Conservation (phyloP, 2,797 vertebrate genomes). For the Zalophus californianus region DNA sequence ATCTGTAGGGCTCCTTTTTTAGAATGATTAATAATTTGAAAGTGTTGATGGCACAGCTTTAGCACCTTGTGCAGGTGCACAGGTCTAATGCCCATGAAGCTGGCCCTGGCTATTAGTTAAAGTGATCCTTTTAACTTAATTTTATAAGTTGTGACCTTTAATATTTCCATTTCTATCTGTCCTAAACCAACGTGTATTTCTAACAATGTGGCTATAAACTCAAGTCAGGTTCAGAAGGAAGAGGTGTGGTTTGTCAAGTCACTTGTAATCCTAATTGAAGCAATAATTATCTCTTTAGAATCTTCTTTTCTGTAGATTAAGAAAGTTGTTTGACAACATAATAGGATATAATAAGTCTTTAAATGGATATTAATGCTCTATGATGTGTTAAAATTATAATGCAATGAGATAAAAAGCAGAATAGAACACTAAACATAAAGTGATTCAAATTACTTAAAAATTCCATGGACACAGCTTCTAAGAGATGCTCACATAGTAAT, state of each 20-base stretch:
- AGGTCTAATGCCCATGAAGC: background rate
- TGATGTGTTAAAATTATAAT: background rate
- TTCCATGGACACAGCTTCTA: background rate
- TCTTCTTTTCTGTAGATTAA: background rate
- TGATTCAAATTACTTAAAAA: constrained; percentile 33
- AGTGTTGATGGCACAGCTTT: background rate
- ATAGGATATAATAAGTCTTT: constrained; percentile 14
- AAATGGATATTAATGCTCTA: background rate
- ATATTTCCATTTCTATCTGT: background rate
- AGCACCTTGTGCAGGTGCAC: background rate
- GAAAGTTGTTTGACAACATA: constrained; percentile 11
- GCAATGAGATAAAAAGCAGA: constrained; percentile 2
- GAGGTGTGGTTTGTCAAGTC: background rate
- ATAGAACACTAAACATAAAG: background rate
- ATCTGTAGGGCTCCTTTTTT: background rate
- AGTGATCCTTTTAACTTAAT: background rate
- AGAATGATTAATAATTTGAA: background rate
- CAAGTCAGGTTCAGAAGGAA: background rate
- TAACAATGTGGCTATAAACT: background rate
- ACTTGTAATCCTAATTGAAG: background rate
- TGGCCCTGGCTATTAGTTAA: background rate
- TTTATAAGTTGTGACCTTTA: background rate
- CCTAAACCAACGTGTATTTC: background rate
- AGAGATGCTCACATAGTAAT: background rate
- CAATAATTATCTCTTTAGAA: background rate